phyloP scores from a whole-genome alignment of 2,113 vertebrate species.

The Rhinolophus sinicus region DNA sequence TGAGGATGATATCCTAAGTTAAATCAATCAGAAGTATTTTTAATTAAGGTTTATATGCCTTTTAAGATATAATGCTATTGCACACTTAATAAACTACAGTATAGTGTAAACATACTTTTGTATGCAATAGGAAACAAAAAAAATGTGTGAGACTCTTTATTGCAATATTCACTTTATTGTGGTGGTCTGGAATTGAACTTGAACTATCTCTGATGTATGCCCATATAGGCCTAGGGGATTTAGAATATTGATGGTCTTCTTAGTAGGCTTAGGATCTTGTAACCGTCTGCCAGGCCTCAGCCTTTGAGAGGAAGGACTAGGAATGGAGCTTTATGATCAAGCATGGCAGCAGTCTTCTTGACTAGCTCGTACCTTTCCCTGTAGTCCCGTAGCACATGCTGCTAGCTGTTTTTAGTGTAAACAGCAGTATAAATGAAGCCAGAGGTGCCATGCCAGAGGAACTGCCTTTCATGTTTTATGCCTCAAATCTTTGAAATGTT shows the following conservation, averaged over 20 bases:
- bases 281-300: background rate
- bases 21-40: too few relatives aligned
- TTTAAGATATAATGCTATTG: background rate
- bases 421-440: background rate
- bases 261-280: constrained; percentile 1
- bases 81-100: background rate
- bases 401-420: background rate
- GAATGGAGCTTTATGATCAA: background rate
- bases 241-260: background rate
- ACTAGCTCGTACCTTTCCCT: background rate
- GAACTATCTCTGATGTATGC: background rate
- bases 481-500: background rate
- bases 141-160: background rate
- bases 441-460: background rate
- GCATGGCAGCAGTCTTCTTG: background rate
- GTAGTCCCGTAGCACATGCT: background rate
- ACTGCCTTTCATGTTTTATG: background rate
- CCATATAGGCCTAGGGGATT: background rate
- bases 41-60: background rate
- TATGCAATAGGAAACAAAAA: background rate
- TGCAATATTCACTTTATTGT: background rate
- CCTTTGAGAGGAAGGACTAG: background rate
- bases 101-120: background rate
- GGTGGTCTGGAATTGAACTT: background rate
- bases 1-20: too few relatives aligned